Base-by-base conservation (phyloP, 2,888 invertebrate species). In the Achlya flavicornis region DNA sequence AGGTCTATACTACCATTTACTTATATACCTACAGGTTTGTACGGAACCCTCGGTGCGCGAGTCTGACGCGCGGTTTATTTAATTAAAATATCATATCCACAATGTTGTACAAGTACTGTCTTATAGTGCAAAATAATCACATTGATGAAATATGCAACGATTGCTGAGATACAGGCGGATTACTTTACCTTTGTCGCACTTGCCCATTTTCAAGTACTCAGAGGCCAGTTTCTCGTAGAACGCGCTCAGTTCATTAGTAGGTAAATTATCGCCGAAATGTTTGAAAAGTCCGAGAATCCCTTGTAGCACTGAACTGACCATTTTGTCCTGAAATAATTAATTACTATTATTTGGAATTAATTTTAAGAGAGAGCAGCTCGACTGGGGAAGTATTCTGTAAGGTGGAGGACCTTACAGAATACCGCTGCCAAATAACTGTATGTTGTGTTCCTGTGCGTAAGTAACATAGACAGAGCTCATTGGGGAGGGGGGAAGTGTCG, bases 281-380 rank as follows among this genome's bases (percentile, higher is more conserved):
- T 77, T 75, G 63, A 86, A 69, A 5, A 88, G 32, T 0, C 85
- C 81, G 0, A 73, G 63, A 0, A 85, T 67, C 0, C 88, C 85
- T 65, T 80, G 76, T 3, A 89, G 68, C 0, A 85, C 74, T 1
- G 84, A 73, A 3, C 74, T 77, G 1, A 64, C 68, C 4, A 83
- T 70, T 5, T 76, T 74, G 32, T 78, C 79, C 85, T 85, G 70
- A 11, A 70, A 72, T 10, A 60, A 43, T 2, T 14, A 7, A 14
- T 14, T 14, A 4, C 26, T 26, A 2, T 26, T 26, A 26, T 26
- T 26, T 1, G 26, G 26, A 26, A 26, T 1, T 26, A 26, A 26
- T n/a, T n/a, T n/a, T n/a, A n/a, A n/a, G n/a, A n/a, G n/a, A n/a
- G n/a, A n/a, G n/a, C n/a, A n/a, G n/a, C n/a, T n/a, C n/a, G n/a